phyloP scores from a whole-genome alignment of 2,888 invertebrate species.

The Capitulum mitella region DNA sequence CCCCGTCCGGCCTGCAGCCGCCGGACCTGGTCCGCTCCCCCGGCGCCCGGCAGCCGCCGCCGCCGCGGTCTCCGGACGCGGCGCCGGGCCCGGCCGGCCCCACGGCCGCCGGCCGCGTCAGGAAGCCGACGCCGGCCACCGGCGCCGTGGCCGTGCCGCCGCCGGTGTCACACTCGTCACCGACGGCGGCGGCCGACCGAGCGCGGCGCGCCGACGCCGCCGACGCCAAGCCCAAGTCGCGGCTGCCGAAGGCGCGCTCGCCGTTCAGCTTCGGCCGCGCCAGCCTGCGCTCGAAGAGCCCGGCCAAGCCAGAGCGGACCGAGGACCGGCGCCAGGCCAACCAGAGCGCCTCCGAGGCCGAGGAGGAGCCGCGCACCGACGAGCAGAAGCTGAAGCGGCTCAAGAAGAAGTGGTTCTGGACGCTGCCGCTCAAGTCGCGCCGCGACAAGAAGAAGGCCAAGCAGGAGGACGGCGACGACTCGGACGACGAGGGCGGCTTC shows the following conservation, averaged over 20 bases:
- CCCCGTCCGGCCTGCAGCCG: neutral
- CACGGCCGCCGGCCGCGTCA: neutral
- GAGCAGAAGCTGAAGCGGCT: conserved; percentile 34
- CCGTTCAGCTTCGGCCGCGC: conserved; percentile 19
- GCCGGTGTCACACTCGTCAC: neutral
- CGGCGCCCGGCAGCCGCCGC: neutral
- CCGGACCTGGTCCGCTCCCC: neutral
- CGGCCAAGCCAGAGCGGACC: neutral
- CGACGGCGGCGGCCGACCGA: neutral
- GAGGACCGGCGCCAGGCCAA: neutral
- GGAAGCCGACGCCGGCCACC: neutral
- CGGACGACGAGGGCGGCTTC: conserved; percentile 35
- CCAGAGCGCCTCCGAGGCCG: conserved; percentile 2
- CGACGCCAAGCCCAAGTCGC: neutral
- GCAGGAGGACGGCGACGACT: conserved; percentile 29
- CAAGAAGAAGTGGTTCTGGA: conserved; percentile 37
- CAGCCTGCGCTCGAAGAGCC: neutral
- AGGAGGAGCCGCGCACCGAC: conserved; percentile 20
- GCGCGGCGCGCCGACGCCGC: neutral
- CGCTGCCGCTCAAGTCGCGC: conserved; percentile 29
- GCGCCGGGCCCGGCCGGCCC: neutral
- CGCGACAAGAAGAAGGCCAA: conserved; percentile 25
- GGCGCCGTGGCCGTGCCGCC: neutral
- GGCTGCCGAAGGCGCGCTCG: neutral
- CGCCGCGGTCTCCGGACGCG: neutral